Evolutionary conservation across 2,113 vertebrate genomes (phyloP), one percentile per base, ranked within the genome.

Genomic region (Psittacara wagleri): DNA sequence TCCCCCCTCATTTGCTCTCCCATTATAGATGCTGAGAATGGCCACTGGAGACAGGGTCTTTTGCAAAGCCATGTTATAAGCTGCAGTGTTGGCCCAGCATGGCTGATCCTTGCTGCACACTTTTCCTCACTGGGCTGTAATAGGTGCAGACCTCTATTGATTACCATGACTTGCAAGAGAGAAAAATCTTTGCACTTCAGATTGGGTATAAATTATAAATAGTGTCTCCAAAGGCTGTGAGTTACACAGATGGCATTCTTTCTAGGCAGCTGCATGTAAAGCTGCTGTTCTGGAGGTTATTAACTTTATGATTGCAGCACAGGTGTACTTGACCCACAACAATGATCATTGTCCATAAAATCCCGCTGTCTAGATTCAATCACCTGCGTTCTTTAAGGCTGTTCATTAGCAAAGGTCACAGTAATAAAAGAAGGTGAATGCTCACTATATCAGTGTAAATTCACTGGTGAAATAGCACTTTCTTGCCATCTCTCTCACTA

Each of bases 161-260:
- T 98, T 95, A 90, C 62, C 22, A 0, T 39, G 94, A 97, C 95
- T 98, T 98, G 93, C 46, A 66, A 82, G 82, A 92, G 96, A 84
- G 95, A 84, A 87, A 92, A 94, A 95, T 95, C 91, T 87, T 94
- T 95, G 92, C 77, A 6, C 92, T 97, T 96, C 91, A 97, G 92
- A 96, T 97, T 97, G 96, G 90, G 85, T 98, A 98, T 98, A 98
- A 98, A 98, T 98, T 98, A 98, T 98, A 98, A 97, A 98, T 98
- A 97, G 97, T 79, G 31, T 95, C 96, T 98, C 97, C 94, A 89
- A 97, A 98, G 97, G 87, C 97, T 94, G 81, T 94, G 92, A 97
- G 97, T 98, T 92, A 79, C 84, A 94, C 91, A 95, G 97, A 95
- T 95, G 95, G 77, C 96, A 92, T 96, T 97, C 96, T 98, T 98